Base-by-base conservation (phyloP, 2,113 vertebrate genomes). In the Coreoperca whiteheadi region DNA sequence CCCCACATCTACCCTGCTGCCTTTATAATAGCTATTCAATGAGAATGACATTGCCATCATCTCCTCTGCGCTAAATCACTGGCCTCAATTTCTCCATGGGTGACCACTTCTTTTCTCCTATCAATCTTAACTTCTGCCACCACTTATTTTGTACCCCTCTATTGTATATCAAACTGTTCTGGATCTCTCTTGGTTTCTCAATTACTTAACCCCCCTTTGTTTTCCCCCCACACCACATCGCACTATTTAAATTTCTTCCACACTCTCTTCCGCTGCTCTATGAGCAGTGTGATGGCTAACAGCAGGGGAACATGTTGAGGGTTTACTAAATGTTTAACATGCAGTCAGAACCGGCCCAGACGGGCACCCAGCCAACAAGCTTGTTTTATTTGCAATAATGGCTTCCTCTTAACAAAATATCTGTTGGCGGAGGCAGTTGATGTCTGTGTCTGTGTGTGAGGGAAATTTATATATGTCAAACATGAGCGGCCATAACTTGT, bases 51-150 rank as follows among this genome's bases (percentile, higher is more conserved):
- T 74, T 76, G 83, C 79, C 65, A n/a, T 79, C 87, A 88, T 87
- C 79, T 83, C 86, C 60, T 78, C 81, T 88, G 79, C 86, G 81
- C 63, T 70, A 88, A 90, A 92, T 88, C 85, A 72, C 80, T 93
- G 92, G 89, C 92, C 92, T 91, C 93, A 88, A 93, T 95, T 93
- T 93, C 86, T 90, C 78, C 71, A 72, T 60, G 71, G 73, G 70
- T 87, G 90, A 87, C 67, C 87, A 48, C 25, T 63, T 88, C 91
- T 66, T 75, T 83, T 86, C 71, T 83, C 74, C 61, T 76, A 71
- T 89, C 87, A 88, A 51, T 89, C 81, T 81, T 69, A 71, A 74
- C 83, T 83, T 83, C 80, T 81, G 77, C 77, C 74, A 59, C 32
- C 74, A 77, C 72, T 76, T 82, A 84, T 67, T 77, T 91, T 77